Evolutionary conservation across 1,140 invertebrate genomes (phyloP).

Genomic region (Pollicipes pollicipes): DNA sequence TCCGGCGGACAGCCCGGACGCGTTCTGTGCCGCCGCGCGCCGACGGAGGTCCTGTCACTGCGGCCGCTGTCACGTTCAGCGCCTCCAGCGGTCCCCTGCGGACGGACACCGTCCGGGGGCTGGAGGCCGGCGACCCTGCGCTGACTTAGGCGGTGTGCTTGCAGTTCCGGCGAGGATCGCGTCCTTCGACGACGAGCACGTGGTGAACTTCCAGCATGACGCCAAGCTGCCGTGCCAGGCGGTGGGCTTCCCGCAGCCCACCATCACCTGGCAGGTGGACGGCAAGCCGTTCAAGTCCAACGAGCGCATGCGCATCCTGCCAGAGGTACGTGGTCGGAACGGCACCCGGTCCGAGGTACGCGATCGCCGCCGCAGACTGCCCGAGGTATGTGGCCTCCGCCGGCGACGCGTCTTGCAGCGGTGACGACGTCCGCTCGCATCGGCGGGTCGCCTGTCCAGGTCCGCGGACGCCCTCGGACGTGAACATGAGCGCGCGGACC

Average conservation of each 20-base stretch:
- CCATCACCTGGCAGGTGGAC: slow-evolving; percentile 34
- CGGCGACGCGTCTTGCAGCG: no score
- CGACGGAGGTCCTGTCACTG: no score
- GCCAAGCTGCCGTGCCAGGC: slow-evolving; percentile 76
- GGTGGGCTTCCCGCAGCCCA: slow-evolving; percentile 70
- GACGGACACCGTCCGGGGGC: slow-evolving; percentile 16
- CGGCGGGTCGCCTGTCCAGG: no score
- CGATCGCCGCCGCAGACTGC: no score
- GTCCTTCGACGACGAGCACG: slow-evolving; percentile 76
- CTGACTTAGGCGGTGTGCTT: slow-evolving; percentile 19
- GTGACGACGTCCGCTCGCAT: no score
- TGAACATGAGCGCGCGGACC: no score
- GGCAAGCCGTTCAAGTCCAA: slow-evolving; percentile 43
- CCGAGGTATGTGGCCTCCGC: no score
- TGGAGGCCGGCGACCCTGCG: slow-evolving; percentile 14
- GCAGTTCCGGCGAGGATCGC: slow-evolving; percentile 79
- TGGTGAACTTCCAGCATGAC: slow-evolving; percentile 74
- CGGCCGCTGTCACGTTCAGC: neutral
- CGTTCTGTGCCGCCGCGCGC: no score
- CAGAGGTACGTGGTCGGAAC: slow-evolving; percentile 38
- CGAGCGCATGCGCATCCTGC: slow-evolving; percentile 59
- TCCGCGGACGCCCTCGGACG: no score
- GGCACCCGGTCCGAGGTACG: no score
- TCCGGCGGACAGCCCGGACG: no score
- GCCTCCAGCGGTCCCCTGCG: neutral